Evolutionary conservation across 1,140 invertebrate genomes (phyloP), one percentile per base, ranked within the genome.

Genomic region (Drosophila repleta): DNA sequence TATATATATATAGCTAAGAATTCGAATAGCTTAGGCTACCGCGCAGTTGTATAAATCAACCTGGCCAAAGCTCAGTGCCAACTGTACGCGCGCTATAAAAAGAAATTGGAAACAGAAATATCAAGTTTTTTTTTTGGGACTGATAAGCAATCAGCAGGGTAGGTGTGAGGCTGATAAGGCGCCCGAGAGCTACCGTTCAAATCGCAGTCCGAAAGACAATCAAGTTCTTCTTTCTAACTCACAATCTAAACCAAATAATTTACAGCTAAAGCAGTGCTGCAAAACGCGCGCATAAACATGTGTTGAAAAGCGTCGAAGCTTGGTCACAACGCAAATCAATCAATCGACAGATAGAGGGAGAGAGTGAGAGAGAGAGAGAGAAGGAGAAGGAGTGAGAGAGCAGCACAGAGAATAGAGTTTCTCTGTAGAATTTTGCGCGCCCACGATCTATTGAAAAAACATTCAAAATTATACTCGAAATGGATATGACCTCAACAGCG

Each of bases 401-500:
- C 37, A 51, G 24, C 43, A 45, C 56, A 63, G 64, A 67, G 60
- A 64, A 64, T 21, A 15, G 41, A 13, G 35, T 15, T 63, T 45
- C 67, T 76, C 67, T 73, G 51, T 61, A 26, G 61, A 73, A 77
- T 74, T 76, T 76, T 63, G 39, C 61, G 61, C 74, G 64, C 72
- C 70, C 64, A 70, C 69, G 77, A 75, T 56, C 60, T 66, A 79
- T 35, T 52, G 43, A 80, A 79, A 79, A 91, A 90, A 69, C 81
- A 68, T 85, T 91, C 90, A 91, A 91, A 87, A 91, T 91, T 91
- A 91, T 91, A 89, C 90, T 91, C 88, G 89, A 91, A 89, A 91
- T 91, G 91, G 91, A 91, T 90, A 91, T 91, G 91, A 91, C 90
- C 74, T 91, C 91, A 80, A 91, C 91, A 83, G 91, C 91, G 81